Conservation (phyloP, 2,113 vertebrate species). For the Sigmodon hispidus region DNA sequence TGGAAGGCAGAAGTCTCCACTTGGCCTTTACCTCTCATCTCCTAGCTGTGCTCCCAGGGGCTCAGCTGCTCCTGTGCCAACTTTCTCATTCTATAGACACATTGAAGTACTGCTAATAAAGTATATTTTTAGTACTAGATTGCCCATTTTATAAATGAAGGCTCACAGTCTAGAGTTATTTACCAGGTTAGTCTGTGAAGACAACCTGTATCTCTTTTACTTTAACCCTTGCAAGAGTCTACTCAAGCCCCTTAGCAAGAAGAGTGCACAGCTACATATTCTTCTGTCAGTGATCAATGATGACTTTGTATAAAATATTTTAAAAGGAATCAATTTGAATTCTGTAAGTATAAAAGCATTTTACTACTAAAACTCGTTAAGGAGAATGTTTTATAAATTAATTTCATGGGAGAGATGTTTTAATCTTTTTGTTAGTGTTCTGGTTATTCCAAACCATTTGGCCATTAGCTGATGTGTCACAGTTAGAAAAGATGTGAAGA, state of each 20-base stretch:
- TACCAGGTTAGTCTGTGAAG: neutral
- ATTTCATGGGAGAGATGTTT: slow-evolving; percentile 46
- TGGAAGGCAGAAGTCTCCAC: too few species aligned
- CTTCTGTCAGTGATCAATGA: neutral
- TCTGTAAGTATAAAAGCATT: neutral
- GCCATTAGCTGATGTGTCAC: slow-evolving; percentile 50
- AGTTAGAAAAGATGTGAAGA: slow-evolving; percentile 34
- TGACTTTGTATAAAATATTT: neutral
- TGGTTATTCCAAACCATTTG: slow-evolving; percentile 53
- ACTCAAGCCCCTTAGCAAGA: neutral
- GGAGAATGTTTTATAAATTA: slow-evolving; percentile 46
- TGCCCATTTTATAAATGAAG: neutral
- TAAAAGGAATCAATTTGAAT: slow-evolving; percentile 29
- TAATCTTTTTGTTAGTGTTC: slow-evolving; percentile 57
- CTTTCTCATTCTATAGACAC: neutral
- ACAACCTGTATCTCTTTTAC: neutral
- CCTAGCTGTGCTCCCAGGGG: too few species aligned
- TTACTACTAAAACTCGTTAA: slow-evolving; percentile 51
- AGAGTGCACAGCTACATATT: neutral
- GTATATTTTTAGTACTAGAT: neutral
- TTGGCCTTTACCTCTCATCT: too few species aligned
- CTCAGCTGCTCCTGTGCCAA: too few species aligned
- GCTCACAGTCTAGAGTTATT: neutral
- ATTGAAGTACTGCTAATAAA: neutral
- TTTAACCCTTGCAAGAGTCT: neutral